Evolutionary conservation across 2,113 vertebrate genomes (phyloP).

Genomic region (Clupea harengus): DNA sequence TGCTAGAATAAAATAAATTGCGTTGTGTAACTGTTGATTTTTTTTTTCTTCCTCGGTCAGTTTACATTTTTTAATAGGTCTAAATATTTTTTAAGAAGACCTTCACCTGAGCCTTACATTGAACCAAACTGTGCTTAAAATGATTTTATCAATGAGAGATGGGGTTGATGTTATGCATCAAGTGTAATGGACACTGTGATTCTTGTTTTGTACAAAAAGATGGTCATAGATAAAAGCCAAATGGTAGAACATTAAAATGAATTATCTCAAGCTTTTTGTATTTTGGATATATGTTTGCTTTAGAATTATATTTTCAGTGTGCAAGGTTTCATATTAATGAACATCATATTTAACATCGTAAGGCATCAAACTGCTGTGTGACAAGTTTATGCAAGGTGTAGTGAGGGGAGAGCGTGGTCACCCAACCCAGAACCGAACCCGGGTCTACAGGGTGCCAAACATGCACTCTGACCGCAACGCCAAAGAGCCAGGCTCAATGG

Average conservation of each 20-base stretch:
- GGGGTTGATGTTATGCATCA: neutral
- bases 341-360: neutral
- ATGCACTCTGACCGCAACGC: too few species aligned
- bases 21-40: neutral
- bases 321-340: neutral
- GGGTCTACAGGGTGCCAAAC: too few species aligned
- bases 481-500: too few species aligned
- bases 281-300: neutral
- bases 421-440: too few species aligned
- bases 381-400: neutral
- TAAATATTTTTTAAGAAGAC: neutral
- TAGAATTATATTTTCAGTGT: neutral
- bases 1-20: neutral
- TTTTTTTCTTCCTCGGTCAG: neutral
- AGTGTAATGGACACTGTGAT: conserved; percentile 9
- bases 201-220: neutral
- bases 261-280: neutral
- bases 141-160: neutral
- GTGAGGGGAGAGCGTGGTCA: too few species aligned
- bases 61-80: neutral
- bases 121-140: neutral
- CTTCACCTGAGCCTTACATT: conserved; percentile 7
- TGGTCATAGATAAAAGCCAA: neutral
- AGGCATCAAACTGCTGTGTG: neutral
- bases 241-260: neutral